Conservation (phyloP, 2,888 invertebrate genomes). For the Enchytraeus crypticus region DNA sequence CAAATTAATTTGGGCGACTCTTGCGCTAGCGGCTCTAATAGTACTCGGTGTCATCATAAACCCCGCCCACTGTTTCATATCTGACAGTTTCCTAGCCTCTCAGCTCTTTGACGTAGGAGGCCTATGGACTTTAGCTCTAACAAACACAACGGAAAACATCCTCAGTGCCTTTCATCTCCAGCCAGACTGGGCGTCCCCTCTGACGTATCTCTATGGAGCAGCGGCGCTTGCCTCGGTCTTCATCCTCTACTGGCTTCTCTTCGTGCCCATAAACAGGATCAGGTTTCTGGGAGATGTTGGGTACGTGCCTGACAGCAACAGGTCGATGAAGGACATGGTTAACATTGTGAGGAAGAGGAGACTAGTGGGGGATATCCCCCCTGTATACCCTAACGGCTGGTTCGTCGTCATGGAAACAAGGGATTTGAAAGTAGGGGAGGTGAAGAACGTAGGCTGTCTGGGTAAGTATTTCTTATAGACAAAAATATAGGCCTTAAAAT, state of each 20-base stretch:
- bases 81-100: too few relatives aligned
- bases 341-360: slow-evolving; percentile 48
- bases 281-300: slow-evolving; percentile 39
- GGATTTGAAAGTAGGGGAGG: slow-evolving; percentile 54
- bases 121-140: too few relatives aligned
- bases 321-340: slow-evolving; percentile 34
- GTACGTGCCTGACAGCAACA: slow-evolving; percentile 36
- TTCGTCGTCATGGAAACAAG: slow-evolving; percentile 66
- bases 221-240: not conserved
- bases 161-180: not conserved
- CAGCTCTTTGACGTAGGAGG: too few relatives aligned
- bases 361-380: slow-evolving; percentile 63
- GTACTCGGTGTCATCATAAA: too few relatives aligned
- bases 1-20: too few relatives aligned
- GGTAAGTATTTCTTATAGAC: slow-evolving; percentile 51
- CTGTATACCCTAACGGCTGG: slow-evolving; percentile 85
- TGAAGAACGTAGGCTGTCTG: slow-evolving; percentile 53
- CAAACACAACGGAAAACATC: too few relatives aligned
- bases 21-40: too few relatives aligned
- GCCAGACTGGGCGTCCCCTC: not conserved
- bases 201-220: not conserved
- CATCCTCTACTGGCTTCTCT: slow-evolving; percentile 16
- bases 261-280: slow-evolving; percentile 37
- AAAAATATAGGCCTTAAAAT: too few relatives aligned
- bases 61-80: too few relatives aligned